Evolutionary conservation across 1,140 invertebrate genomes (phyloP).

Genomic region (Drosophila pseudoobscura): DNA sequence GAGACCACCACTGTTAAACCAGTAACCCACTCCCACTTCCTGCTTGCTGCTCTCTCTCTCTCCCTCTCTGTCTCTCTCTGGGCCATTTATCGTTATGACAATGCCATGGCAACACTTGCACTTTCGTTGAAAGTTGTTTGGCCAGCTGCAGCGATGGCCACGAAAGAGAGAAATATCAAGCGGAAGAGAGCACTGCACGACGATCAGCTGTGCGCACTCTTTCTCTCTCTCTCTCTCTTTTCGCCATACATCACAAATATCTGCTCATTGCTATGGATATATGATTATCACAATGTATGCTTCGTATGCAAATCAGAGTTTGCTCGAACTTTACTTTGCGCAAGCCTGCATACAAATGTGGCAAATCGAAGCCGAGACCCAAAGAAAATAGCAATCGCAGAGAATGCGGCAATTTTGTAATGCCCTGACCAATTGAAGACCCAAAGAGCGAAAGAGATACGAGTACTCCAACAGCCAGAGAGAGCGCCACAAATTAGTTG

Average conservation of each 20-base stretch:
- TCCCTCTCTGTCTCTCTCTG: constrained; percentile 12
- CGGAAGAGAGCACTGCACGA: not conserved
- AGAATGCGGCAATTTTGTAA: constrained; percentile 43
- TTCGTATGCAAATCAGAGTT: constrained; percentile 54
- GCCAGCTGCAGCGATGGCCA: constrained; percentile 45
- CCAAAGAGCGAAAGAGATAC: not conserved
- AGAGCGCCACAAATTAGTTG: constrained; percentile 18
- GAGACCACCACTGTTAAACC: constrained; percentile 23
- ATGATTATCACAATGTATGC: constrained; percentile 27
- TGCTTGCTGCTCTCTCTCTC: constrained; percentile 45
- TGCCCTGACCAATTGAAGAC: constrained; percentile 34
- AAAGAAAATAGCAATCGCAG: constrained; percentile 22
- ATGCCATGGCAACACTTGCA: constrained; percentile 81
- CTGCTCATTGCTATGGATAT: constrained; percentile 10
- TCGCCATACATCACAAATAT: constrained; percentile 19
- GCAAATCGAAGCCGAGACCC: constrained; percentile 12
- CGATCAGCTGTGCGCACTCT: constrained; percentile 28
- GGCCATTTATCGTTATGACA: constrained; percentile 49
- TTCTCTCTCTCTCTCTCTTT: constrained; percentile 20
- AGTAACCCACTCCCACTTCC: constrained; percentile 76
- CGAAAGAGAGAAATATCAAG: constrained; percentile 15
- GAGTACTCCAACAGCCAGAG: constrained; percentile 3
- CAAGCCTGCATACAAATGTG: constrained; percentile 44
- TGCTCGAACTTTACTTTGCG: constrained; percentile 29
- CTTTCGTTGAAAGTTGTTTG: constrained; percentile 76